Conservation (phyloP, 2,113 vertebrate species). For the Carettochelys insculpta region DNA sequence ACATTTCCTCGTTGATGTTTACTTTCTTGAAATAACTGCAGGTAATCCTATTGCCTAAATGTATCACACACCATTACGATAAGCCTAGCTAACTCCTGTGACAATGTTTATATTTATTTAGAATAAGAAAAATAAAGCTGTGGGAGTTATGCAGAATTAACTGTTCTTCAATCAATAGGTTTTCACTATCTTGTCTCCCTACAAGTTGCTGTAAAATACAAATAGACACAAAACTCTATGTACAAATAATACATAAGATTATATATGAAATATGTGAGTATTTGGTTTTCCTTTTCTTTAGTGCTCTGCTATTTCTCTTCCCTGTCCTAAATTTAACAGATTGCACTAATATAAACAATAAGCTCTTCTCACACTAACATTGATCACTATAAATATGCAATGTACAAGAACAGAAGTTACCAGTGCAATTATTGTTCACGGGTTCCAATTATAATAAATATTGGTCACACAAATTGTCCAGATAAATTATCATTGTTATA, state of each 20-base stretch:
- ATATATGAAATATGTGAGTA: neutral
- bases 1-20: neutral
- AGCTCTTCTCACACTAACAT: neutral
- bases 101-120: neutral
- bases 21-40: neutral
- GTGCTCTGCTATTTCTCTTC: neutral
- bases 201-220: neutral
- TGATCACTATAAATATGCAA: neutral
- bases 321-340: neutral
- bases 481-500: neutral
- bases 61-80: neutral
- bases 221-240: neutral
- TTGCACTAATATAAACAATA: neutral
- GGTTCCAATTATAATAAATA: neutral
- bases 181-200: neutral
- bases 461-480: neutral
- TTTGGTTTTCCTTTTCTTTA: neutral
- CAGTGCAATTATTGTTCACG: neutral
- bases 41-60: neutral
- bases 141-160: neutral
- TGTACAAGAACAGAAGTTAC: neutral
- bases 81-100: neutral
- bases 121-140: neutral
- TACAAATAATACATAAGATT: neutral
- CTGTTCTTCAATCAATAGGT: neutral